phyloP scores from a whole-genome alignment of 2,888 invertebrate genomes.

The Cephus pulcher region DNA sequence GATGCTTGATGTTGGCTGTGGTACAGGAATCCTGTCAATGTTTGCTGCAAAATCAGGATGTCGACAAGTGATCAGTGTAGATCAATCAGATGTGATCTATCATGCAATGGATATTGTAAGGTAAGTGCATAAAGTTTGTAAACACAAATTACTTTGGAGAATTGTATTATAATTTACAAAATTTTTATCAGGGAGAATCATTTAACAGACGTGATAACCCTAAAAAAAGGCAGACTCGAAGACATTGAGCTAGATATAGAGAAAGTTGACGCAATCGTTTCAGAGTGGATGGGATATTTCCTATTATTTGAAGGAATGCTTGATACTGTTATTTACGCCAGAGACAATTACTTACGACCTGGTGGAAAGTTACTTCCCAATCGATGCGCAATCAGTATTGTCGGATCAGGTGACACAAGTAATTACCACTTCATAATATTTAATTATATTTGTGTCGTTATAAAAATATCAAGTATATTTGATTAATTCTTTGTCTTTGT shows the following conservation, averaged over 20 bases:
- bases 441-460: slow-evolving; percentile 17
- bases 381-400: slow-evolving; percentile 83
- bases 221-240: slow-evolving; percentile 89
- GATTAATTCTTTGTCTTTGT: slow-evolving; percentile 5
- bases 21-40: slow-evolving; percentile 97
- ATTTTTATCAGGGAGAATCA: slow-evolving; percentile 76
- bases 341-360: slow-evolving; percentile 82
- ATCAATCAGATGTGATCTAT: slow-evolving; percentile 95
- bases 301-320: slow-evolving; percentile 96
- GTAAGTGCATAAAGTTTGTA: slow-evolving; percentile 62
- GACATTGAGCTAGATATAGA: slow-evolving; percentile 80
- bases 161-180: not conserved
- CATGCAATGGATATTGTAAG: slow-evolving; percentile 95
- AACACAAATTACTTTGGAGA: not conserved
- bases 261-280: slow-evolving; percentile 91
- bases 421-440: slow-evolving; percentile 32
- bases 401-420: slow-evolving; percentile 82
- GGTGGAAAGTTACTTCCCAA: slow-evolving; percentile 87
- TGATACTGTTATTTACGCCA: slow-evolving; percentile 90
- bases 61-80: slow-evolving; percentile 89
- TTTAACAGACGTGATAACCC: slow-evolving; percentile 77
- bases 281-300: slow-evolving; percentile 99
- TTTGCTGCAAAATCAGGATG: slow-evolving; percentile 97
- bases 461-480: not conserved
- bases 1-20: slow-evolving; percentile 97